Conservation (phyloP, 1,140 invertebrate species). For the Scaptodrosophila lebanonensis region DNA sequence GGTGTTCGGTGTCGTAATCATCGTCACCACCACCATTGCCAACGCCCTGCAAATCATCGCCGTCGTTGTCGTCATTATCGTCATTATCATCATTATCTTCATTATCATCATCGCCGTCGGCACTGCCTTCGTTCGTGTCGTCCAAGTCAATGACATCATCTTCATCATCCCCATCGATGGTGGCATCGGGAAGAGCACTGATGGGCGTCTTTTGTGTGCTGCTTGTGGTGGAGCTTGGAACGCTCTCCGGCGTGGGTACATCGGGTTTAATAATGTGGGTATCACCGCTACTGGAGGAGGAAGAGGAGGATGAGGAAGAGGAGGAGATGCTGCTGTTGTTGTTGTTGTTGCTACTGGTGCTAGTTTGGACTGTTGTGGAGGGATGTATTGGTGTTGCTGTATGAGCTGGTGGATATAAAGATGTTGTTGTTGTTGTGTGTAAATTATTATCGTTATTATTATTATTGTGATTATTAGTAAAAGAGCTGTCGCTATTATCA, state of each 20-base stretch:
- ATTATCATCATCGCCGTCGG: conserved; percentile 35
- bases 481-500: conserved; percentile 3
- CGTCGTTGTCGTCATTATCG: conserved; percentile 11
- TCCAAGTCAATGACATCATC: conserved; percentile 40
- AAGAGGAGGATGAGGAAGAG: conserved; percentile 11
- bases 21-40: conserved; percentile 21
- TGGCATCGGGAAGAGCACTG: conserved; percentile 5
- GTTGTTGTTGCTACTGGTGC: conserved; percentile 12
- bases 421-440: conserved; percentile 60
- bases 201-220: conserved; percentile 12
- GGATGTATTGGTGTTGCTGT: conserved; percentile 47
- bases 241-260: no score
- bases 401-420: conserved; percentile 71
- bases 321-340: conserved; percentile 20
- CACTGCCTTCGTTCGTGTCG: conserved; percentile 32
- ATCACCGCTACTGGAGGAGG: not conserved
- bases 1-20: conserved; percentile 14
- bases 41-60: conserved; percentile 14
- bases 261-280: no score
- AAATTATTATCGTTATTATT: conserved; percentile 25
- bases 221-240: conserved; percentile 1
- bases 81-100: conserved; percentile 15
- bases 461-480: not conserved
- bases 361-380: conserved; percentile 14
- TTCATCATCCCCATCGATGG: conserved; percentile 28